Base-by-base conservation (phyloP, 2,113 vertebrate genomes). In the Prolemur simus region DNA sequence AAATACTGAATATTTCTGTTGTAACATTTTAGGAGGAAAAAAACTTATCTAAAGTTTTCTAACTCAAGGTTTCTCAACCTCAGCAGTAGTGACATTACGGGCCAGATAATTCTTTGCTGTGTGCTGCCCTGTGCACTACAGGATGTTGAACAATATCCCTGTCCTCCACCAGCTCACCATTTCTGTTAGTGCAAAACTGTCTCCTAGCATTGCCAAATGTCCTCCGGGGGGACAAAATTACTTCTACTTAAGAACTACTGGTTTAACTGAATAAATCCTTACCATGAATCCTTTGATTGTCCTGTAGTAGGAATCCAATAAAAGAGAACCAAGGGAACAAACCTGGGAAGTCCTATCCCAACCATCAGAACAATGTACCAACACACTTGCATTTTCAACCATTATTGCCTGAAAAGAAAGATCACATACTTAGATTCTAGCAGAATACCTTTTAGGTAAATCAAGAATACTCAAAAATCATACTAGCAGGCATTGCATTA, bases 291-390 rank as follows among this genome's bases (percentile, higher is more conserved):
- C 99, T 98, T 99, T 99, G 98, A 99, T 98, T 73, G 99, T 99
- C 97, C 99, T 99, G 91, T 99, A 99, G 97, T 99, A 99, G 32
- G 99, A 99, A 96, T 99, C 99, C 98, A 99, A 98, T 18, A 99
- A 98, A 71, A 99, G 99, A 21, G 99, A 97, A 49, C 99, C 99
- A 91, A 99, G 98, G 3, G 99, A 99, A 96, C 99, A 99, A 66
- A 99, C 99, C 92, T 99, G 99, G 25, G 99, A 99, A 3, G 99
- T 99, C 94, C 99, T 98, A 95, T 99, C 99, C 99, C 99, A 99
- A 49, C 99, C 99, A 21, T 99, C 99, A 15, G 99, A 99, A 96
- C 99, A 99, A 95, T 99, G 99, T 17, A 99, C 99, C 56, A 99
- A 97, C 6, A 99, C 99, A 39, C 99, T 99, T 3, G 99, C 99